Conservation (phyloP, 1,140 invertebrate species). For the Tetragonula clypearis region DNA sequence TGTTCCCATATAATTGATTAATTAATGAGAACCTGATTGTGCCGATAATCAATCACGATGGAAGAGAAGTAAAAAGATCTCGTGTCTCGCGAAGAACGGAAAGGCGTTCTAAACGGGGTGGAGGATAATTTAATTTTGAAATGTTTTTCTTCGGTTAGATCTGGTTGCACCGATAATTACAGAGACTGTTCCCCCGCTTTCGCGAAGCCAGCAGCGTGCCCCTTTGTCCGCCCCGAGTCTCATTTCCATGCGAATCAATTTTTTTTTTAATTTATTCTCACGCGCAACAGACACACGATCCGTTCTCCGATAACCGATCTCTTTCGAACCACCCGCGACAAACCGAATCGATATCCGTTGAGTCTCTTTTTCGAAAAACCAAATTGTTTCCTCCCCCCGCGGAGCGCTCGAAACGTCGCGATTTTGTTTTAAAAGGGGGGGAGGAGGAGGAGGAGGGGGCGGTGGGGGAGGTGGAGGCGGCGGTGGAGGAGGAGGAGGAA, state of each 20-base stretch:
- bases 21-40: too few relatives aligned
- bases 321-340: background rate
- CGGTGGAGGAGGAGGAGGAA: background rate
- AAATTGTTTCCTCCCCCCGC: too few relatives aligned
- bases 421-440: background rate
- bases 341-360: background rate
- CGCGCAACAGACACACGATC: conserved; percentile 39
- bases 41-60: too few relatives aligned
- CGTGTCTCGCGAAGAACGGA: background rate
- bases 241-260: conserved; percentile 60
- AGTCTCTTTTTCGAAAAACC: background rate
- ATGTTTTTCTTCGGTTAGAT: conserved; percentile 16
- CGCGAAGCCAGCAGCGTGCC: conserved; percentile 59
- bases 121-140: conserved; percentile 13
- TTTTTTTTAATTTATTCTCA: conserved; percentile 58
- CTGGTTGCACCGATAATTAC: conserved; percentile 55
- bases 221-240: conserved; percentile 46
- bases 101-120: background rate
- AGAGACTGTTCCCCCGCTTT: conserved; percentile 50
- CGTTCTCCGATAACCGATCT: conserved; percentile 13
- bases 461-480: background rate
- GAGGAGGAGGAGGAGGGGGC: background rate
- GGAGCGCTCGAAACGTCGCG: background rate
- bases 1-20: too few relatives aligned
- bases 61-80: background rate